Evolutionary conservation across 1,140 invertebrate species (phyloP).

Genomic region (Condylostylus longicornis): DNA sequence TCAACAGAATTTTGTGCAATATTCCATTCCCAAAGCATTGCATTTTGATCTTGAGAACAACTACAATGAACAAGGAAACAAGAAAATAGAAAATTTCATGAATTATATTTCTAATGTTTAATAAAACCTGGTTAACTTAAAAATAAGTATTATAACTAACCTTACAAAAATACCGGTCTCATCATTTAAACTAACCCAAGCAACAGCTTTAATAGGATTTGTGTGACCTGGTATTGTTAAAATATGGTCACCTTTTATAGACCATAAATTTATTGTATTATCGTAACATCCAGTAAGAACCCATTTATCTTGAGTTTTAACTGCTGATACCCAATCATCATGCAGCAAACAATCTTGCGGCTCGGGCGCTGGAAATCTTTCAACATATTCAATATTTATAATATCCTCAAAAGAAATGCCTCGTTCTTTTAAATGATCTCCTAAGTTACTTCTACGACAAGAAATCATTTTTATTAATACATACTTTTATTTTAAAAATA

Average conservation of each 20-base stretch:
- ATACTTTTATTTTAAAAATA: too few relatives aligned
- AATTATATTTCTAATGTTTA: background rate
- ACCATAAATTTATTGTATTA: constrained; percentile 82
- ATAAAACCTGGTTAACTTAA: constrained; percentile 4
- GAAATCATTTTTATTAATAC: too few relatives aligned
- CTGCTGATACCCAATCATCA: constrained; percentile 89
- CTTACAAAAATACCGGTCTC: constrained; percentile 56
- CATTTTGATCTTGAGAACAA: constrained; percentile 83
- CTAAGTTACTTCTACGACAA: constrained; percentile 11
- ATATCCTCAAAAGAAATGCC: constrained; percentile 57
- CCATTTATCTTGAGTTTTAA: constrained; percentile 60
- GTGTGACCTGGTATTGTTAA: constrained; percentile 74
- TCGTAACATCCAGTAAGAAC: constrained; percentile 93
- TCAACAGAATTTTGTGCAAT: constrained; percentile 58
- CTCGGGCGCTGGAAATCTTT: constrained; percentile 71
- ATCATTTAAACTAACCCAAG: constrained; percentile 60
- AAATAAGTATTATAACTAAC: constrained; percentile 27
- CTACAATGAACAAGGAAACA: constrained; percentile 34
- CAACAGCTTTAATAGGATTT: constrained; percentile 70
- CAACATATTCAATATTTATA: constrained; percentile 79
- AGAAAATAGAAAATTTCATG: constrained; percentile 4
- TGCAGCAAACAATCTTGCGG: constrained; percentile 82
- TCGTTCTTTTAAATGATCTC: constrained; percentile 52
- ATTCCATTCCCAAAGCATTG: constrained; percentile 82
- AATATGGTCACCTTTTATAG: constrained; percentile 63